Percentiles rank a stretch among this genome's conserved stretches.
These are phyloP conservation scores for Gortyna flavago DNA, from an alignment of 2,888 invertebrate genomes.

Conservation along the genomic window DNA sequence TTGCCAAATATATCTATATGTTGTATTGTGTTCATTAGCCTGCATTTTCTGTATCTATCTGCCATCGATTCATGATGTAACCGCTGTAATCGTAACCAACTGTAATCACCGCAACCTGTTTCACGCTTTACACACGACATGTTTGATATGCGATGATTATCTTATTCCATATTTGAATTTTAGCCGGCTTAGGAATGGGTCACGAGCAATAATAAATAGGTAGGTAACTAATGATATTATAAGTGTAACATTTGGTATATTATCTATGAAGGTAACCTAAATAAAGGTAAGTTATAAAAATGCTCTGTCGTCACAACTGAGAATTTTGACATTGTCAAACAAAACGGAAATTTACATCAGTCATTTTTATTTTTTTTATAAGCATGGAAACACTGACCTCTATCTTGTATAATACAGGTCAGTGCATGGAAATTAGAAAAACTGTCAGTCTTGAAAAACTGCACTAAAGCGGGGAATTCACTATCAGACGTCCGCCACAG, in stretches of 20 bases:
- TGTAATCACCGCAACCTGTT: constrained; percentile 13
- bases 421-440: not conserved
- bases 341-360: not conserved
- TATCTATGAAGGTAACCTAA: too few species aligned
- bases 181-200: not conserved
- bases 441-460: constrained; percentile 1
- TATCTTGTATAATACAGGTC: too few species aligned
- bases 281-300: too few species aligned
- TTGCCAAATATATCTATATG: constrained; percentile 52
- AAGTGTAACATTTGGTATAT: too few species aligned
- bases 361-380: not conserved
- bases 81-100: constrained; percentile 9
- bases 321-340: constrained; percentile 34
- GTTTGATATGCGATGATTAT: not conserved
- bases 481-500: not conserved
- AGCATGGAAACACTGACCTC: too few species aligned
- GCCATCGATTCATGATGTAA: constrained; percentile 26
- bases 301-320: too few species aligned
- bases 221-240: too few species aligned
- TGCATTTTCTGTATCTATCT: constrained; percentile 51
- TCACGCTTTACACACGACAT: constrained; percentile 35
- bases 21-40: constrained; percentile 51
- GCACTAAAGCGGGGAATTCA: constrained; percentile 8
- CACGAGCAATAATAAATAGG: not conserved
- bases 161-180: constrained; percentile 5